Evolutionary conservation across 1,140 invertebrate genomes (phyloP), one percentile per base, ranked within the genome.

Genomic region (Tetranychus urticae): DNA sequence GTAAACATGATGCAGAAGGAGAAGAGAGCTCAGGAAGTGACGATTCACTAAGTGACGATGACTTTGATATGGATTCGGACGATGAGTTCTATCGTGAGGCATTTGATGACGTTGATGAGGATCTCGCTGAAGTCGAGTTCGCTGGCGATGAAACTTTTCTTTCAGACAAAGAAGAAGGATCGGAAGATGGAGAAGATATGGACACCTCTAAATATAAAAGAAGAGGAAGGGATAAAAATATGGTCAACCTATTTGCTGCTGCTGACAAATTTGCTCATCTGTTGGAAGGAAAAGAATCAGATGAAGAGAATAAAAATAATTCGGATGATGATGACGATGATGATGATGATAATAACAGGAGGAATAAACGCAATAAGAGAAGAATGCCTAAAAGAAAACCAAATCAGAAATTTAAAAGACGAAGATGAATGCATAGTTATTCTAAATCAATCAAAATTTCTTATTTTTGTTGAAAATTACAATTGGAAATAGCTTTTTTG

Each of bases 51-150:
- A 60, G 68, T 58, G 67, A 69, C 56, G 62, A 67, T 58, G 62
- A 66, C 39, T 66, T 65, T 55, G 67, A 67, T 56, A 66, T 68
- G 50, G 66, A 66, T 59, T 65, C 64, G 50, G 61, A 62, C 60
- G 61, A 68, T 37, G 64, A 64, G 57, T 69, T 72, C 7, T 67
- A 67, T 48, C 64, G 67, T 45, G 65, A 65, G 14, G 70, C 65
- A 34, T 70, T 72, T 65, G 65, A 70, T 52, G 66, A 64, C 50
- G 66, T 65, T 56, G 63, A 85, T 63, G 79, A 81, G n/a, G 83
- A 88, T 73, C 71, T 88, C 59, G 64, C 61, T 55, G 64, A 67
- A 47, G 61, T 61, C 59, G 63, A 65, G 13, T 68, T 66, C n/a
- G 65, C 69, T 48, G 70, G 75, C 60, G 74, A 66, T 33, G 62